These are phyloP conservation scores for Acronicta leporina DNA, from an alignment of 2,888 invertebrate genomes.

Conservation along the genomic window DNA sequence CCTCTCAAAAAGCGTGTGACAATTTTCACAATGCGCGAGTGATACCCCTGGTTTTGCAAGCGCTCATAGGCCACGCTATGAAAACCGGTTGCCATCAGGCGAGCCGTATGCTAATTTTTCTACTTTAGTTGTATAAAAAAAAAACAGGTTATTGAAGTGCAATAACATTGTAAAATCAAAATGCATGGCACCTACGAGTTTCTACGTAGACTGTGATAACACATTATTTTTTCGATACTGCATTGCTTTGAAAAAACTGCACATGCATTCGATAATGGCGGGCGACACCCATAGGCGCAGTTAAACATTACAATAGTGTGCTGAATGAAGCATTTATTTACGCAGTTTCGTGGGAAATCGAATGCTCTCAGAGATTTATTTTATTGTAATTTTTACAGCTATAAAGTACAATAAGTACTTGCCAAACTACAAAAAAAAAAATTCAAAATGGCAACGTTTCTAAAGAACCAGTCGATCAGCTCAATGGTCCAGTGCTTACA, in stretches of 20 bases:
- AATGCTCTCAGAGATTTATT: background rate
- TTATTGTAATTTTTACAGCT: background rate
- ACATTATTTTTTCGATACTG: background rate
- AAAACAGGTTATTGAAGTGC: background rate
- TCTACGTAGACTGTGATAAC: background rate
- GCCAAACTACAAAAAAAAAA: no score
- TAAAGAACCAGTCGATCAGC: no score
- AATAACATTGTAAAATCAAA: conserved; percentile 1
- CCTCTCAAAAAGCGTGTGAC: no score
- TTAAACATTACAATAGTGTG: background rate
- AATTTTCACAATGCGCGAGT: no score
- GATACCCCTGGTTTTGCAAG: no score
- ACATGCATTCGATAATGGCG: background rate
- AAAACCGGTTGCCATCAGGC: no score
- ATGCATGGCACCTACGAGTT: background rate
- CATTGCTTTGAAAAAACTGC: background rate
- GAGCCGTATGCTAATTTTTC: no score
- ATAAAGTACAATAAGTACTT: background rate
- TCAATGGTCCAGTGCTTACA: no score
- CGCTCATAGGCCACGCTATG: no score
- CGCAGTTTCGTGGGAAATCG: background rate
- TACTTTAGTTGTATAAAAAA: no score
- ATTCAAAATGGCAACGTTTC: no score
- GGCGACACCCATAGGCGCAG: background rate
- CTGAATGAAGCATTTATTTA: background rate